Base-by-base conservation (phyloP, 2,888 invertebrate genomes). In the Desoria tigrina region DNA sequence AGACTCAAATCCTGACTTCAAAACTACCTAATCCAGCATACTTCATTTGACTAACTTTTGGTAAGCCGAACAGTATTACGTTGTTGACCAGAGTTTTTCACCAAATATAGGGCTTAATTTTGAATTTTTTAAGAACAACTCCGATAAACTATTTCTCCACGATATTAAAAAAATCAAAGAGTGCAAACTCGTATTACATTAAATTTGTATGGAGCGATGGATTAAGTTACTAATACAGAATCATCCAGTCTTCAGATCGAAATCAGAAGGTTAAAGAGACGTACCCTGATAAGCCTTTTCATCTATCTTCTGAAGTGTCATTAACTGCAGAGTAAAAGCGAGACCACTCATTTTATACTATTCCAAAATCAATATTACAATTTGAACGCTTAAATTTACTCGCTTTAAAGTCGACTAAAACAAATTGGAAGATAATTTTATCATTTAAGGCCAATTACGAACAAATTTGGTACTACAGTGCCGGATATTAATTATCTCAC, bases 281-380 rank as follows among this genome's bases (percentile, higher is more conserved):
- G 16, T 45, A 45, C 45, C 45, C 45, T 45, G 45, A 45, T 45
- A 45, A 45, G 45, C 45, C 45, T 9, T 45, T 6, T 45, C 45
- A 45, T 45, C 18, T 45, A 45, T 45, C 45, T 45, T n/a, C n/a
- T 45, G 45, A 45, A 21, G 21, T 32, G 32, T 32, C 32, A 32
- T 7, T 32, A 32, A 32, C 32, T 7, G 32, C 11, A 32, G 32
- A 32, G 32, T 11, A 32, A 32, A 32, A 32, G 32, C 32, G 32
- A 32, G 32, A 32, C 32, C 32, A 32, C 32, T 32, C 32, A 32
- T 32, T 32, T 32, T 32, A 32, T 32, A 32, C 11, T 32, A 32
- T 32, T 32, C 11, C 32, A 32, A 32, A 32, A 7, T 32, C 11
- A 32, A 32, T 32, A n/a, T n/a, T n/a, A n/a, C 11, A 11, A 32